Evolutionary conservation across 1,140 invertebrate genomes (phyloP).

Genomic region (Danaus melanippus): DNA sequence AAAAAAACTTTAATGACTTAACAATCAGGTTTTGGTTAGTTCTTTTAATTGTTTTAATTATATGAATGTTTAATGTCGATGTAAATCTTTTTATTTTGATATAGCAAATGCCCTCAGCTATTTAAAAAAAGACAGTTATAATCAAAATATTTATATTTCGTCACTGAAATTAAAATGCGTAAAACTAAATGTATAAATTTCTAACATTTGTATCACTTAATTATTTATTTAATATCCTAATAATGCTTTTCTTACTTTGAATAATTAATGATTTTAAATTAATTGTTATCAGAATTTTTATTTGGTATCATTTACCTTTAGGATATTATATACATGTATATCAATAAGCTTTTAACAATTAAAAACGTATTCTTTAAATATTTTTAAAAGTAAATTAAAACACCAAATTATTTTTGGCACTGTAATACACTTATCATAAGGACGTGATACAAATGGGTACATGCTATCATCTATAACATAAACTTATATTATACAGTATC

Average conservation of each 20-base stretch:
- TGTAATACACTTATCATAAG: slow-evolving; percentile 7
- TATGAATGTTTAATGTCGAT: no score
- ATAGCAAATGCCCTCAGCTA: no score
- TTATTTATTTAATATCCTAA: slow-evolving; percentile 6
- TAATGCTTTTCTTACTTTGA: background rate
- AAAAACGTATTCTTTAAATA: slow-evolving; percentile 1
- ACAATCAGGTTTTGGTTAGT: no score
- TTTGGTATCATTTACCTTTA: no score
- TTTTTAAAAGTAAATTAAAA: slow-evolving; percentile 3
- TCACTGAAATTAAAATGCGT: slow-evolving; percentile 33
- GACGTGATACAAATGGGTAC: slow-evolving; percentile 19
- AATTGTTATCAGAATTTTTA: no score
- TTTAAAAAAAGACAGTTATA: slow-evolving; percentile 6
- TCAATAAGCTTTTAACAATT: slow-evolving; percentile 6
- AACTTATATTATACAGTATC: slow-evolving; percentile 49
- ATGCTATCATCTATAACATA: slow-evolving; percentile 12
- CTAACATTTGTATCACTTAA: slow-evolving; percentile 25
- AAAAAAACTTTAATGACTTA: no score
- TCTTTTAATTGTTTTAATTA: no score
- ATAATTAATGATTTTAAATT: no score
- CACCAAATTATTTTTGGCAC: slow-evolving; percentile 15
- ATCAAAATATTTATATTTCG: slow-evolving; percentile 20
- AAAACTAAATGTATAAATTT: slow-evolving; percentile 30
- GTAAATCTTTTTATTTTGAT: no score
- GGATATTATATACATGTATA: background rate